A percentile compares a stretch with the other conserved stretches of the same genome.
phyloP scores from a whole-genome alignment of 2,113 vertebrate genomes.

The Vimba vimba region DNA sequence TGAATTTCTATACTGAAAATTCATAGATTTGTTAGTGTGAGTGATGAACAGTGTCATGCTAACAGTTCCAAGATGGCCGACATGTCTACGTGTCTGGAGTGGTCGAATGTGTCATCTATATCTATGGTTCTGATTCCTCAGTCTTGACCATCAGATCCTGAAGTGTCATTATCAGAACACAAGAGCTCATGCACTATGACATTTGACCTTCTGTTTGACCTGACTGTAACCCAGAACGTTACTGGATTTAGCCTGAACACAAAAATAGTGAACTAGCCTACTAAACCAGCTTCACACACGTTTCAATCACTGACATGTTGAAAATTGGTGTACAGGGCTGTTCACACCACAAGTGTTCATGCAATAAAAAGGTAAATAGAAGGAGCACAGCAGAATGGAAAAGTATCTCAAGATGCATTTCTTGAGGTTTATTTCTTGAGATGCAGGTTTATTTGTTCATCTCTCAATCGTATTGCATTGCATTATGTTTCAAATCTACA shows the following conservation, averaged over 20 bases:
- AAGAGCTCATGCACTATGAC: not conserved
- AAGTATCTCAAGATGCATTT: not conserved
- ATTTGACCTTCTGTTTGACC: slow-evolving; percentile 16
- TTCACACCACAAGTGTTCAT: not conserved
- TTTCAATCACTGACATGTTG: not conserved
- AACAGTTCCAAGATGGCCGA: too few relatives aligned
- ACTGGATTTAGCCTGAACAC: not conserved
- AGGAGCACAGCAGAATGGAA: too few relatives aligned
- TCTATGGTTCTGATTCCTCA: too few relatives aligned
- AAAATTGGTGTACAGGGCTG: not conserved
- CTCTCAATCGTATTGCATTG: too few relatives aligned
- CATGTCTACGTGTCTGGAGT: too few relatives aligned
- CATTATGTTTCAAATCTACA: too few relatives aligned
- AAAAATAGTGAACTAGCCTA: not conserved
- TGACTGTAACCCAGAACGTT: not conserved
- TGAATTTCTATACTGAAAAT: too few relatives aligned
- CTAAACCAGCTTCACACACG: not conserved
- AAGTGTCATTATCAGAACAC: not conserved
- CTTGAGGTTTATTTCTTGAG: too few relatives aligned
- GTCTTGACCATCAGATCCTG: not conserved
- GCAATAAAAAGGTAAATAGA: not conserved
- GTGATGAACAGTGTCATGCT: too few relatives aligned
- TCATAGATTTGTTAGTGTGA: too few relatives aligned
- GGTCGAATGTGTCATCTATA: too few relatives aligned
- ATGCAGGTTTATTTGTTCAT: too few relatives aligned